Evolutionary conservation across 2,113 vertebrate genomes (phyloP).

Genomic region (Prionailurus viverrinus): DNA sequence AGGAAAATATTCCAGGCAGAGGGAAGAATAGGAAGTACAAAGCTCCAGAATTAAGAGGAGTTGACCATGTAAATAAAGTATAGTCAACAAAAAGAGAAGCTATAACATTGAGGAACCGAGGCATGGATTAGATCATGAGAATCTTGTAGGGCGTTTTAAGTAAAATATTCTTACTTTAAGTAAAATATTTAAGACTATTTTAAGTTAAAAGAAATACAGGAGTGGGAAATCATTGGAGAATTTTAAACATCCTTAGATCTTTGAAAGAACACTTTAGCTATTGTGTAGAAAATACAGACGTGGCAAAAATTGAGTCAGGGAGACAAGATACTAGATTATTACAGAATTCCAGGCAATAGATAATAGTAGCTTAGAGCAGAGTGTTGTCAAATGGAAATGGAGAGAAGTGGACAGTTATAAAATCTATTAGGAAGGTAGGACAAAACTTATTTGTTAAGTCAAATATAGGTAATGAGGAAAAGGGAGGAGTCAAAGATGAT

Average conservation of each 20-base stretch:
- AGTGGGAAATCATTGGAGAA: not conserved
- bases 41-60: not conserved
- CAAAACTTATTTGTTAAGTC: not conserved
- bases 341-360: not conserved
- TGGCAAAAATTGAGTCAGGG: not conserved
- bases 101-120: not conserved
- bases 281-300: not conserved
- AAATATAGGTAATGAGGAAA: not conserved
- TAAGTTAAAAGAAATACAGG: not conserved
- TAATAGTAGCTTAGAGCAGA: not conserved
- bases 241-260: conserved; percentile 13
- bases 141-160: not conserved
- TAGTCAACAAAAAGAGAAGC: not conserved
- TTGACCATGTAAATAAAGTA: not conserved
- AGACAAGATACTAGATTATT: not conserved
- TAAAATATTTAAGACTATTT: conserved; percentile 13
- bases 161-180: not conserved
- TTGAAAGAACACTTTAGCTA: not conserved
- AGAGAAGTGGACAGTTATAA: not conserved
- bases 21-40: not conserved
- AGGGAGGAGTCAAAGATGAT: not conserved
- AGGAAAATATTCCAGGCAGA: not conserved
- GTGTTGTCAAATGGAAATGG: not conserved
- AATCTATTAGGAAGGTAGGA: not conserved
- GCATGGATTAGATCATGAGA: not conserved